These are phyloP conservation scores for Caenorhabditis sinica DNA, from an alignment of 2,888 invertebrate genomes.

Conservation along the genomic window DNA sequence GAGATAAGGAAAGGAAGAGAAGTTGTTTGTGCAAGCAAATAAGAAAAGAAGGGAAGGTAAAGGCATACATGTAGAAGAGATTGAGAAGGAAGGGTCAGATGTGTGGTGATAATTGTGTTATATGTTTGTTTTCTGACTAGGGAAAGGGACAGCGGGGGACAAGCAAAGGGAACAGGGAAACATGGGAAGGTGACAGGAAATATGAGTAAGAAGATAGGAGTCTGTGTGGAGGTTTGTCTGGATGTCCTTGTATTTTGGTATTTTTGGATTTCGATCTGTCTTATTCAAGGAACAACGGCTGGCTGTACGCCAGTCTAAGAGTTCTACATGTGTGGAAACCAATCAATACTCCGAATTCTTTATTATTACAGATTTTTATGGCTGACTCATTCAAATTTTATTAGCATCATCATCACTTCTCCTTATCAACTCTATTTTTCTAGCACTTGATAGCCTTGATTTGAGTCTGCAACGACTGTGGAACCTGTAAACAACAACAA, in stretches of 20 bases:
- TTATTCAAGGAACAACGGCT: too few relatives aligned
- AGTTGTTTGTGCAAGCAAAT: slow-evolving; percentile 53
- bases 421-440: neutral
- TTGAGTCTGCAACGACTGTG: slow-evolving; percentile 41
- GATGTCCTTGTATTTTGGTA: too few relatives aligned
- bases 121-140: slow-evolving; percentile 42
- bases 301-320: too few relatives aligned
- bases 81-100: slow-evolving; percentile 24
- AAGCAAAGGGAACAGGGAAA: slow-evolving; percentile 14
- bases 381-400: slow-evolving; percentile 8
- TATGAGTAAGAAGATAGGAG: neutral
- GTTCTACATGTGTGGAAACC: too few relatives aligned
- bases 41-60: slow-evolving; percentile 8
- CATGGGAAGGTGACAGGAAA: slow-evolving; percentile 15
- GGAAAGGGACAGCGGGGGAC: neutral
- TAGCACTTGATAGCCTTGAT: slow-evolving; percentile 62
- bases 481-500: slow-evolving; percentile 40
- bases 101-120: slow-evolving; percentile 47
- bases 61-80: slow-evolving; percentile 25
- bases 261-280: too few relatives aligned
- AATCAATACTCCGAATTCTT: too few relatives aligned
- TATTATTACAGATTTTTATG: slow-evolving; percentile 12
- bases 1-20: slow-evolving; percentile 13
- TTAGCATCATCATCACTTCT: neutral
- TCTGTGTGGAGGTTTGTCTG: neutral